A percentile compares a stretch with the other conserved stretches of the same genome.
Evolutionary conservation across 2,797 vertebrate species (phyloP).

Genomic region (Amazonetta brasiliensis): DNA sequence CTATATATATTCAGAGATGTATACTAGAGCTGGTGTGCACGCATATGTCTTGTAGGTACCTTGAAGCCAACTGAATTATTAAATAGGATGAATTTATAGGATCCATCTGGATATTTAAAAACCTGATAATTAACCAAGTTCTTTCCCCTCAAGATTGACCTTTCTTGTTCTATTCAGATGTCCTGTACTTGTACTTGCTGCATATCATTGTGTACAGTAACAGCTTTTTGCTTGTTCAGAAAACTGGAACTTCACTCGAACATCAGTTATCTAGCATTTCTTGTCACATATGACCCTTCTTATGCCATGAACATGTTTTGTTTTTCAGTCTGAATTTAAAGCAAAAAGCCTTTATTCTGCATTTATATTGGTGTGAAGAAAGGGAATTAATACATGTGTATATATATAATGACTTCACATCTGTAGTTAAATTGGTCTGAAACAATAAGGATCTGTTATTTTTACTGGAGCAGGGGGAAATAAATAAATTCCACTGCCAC

Average conservation of each 20-base stretch:
- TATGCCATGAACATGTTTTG: not conserved
- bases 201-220: not conserved
- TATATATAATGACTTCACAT: not conserved
- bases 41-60: not conserved
- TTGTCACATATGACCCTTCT: not conserved
- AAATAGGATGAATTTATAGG: not conserved
- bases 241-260: not conserved
- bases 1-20: not conserved
- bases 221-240: not conserved
- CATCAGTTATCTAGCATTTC: not conserved
- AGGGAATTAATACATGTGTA: not conserved
- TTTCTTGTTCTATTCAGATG: not conserved
- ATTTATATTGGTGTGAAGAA: not conserved
- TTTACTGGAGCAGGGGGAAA: not conserved
- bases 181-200: not conserved
- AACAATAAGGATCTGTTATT: not conserved
- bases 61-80: not conserved
- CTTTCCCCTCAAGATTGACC: not conserved
- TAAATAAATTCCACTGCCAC: not conserved
- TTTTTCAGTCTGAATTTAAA: not conserved
- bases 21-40: not conserved
- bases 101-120: not conserved
- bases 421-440: not conserved
- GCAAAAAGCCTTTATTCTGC: not conserved
- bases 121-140: not conserved